Evolutionary conservation across 2,113 vertebrate species (phyloP).

Genomic region (Carlito syrichta): DNA sequence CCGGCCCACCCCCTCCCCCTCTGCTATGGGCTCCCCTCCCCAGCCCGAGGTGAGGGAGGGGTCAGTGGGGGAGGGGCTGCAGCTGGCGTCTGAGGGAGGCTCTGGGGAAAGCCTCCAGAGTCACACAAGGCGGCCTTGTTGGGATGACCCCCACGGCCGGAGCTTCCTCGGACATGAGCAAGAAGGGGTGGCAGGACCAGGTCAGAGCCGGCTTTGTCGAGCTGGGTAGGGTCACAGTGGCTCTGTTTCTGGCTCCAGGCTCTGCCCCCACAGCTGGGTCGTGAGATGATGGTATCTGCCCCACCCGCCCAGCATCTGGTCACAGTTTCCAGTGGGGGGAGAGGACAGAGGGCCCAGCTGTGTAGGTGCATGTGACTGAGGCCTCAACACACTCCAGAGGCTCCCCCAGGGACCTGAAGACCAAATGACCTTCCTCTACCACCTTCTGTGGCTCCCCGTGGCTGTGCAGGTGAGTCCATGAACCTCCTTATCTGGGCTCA

Average conservation of each 20-base stretch:
- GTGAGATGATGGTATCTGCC: too few species aligned
- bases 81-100: neutral
- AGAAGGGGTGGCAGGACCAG: neutral
- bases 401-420: rapidly evolving
- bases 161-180: neutral
- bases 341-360: neutral
- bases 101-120: neutral
- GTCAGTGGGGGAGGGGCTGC: neutral
- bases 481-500: rapidly evolving
- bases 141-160: neutral
- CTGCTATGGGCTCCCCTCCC: neutral
- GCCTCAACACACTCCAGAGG: neutral
- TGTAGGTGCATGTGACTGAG: neutral
- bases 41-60: neutral
- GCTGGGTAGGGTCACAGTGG: neutral
- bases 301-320: too few species aligned
- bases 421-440: neutral
- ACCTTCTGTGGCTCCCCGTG: neutral
- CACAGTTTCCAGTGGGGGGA: neutral
- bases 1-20: neutral
- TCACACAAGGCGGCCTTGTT: conserved; percentile 30
- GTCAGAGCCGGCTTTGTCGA: rapidly evolving
- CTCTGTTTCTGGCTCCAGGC: conserved; percentile 33
- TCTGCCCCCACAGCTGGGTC: rapidly evolving
- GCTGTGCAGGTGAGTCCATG: neutral